phyloP scores from a whole-genome alignment of 2,888 invertebrate species.

The Tortricodes alternella region DNA sequence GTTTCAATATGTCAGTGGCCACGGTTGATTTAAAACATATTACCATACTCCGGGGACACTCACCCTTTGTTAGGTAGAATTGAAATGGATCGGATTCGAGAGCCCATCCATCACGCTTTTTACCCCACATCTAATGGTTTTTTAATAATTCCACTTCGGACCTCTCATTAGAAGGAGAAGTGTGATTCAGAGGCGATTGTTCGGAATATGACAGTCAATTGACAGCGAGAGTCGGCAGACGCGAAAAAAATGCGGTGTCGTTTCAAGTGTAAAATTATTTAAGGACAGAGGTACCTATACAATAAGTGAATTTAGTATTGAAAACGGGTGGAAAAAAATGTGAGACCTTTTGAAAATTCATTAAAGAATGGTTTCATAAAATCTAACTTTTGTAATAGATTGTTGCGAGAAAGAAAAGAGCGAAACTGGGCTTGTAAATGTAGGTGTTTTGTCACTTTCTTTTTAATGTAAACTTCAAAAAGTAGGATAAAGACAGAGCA shows the following conservation, averaged over 20 bases:
- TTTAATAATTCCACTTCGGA: slow-evolving; percentile 76
- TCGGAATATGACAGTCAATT: slow-evolving; percentile 73
- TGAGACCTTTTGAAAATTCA: too few relatives aligned
- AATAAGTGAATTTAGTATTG: too few relatives aligned
- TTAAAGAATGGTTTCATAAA: too few relatives aligned
- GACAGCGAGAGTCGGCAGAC: slow-evolving; percentile 54
- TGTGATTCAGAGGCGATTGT: slow-evolving; percentile 69
- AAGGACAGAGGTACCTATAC: too few relatives aligned
- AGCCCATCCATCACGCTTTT: slow-evolving; percentile 76
- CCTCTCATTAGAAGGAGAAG: slow-evolving; percentile 65
- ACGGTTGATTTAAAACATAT: slow-evolving; percentile 59
- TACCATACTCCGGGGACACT: slow-evolving; percentile 66
- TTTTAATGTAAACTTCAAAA: too few relatives aligned
- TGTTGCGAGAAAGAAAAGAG: too few relatives aligned
- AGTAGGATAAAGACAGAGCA: too few relatives aligned
- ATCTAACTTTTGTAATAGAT: too few relatives aligned
- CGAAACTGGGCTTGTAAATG: too few relatives aligned
- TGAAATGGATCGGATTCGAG: slow-evolving; percentile 80
- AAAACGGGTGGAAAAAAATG: too few relatives aligned
- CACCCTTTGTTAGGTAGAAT: slow-evolving; percentile 74
- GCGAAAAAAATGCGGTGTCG: slow-evolving; percentile 39
- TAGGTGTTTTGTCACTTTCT: too few relatives aligned
- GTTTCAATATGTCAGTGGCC: slow-evolving; percentile 44
- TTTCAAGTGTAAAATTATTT: slow-evolving; percentile 43
- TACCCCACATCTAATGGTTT: slow-evolving; percentile 78